Conservation (phyloP, 2,888 invertebrate species). For the Saturnia pavonia region DNA sequence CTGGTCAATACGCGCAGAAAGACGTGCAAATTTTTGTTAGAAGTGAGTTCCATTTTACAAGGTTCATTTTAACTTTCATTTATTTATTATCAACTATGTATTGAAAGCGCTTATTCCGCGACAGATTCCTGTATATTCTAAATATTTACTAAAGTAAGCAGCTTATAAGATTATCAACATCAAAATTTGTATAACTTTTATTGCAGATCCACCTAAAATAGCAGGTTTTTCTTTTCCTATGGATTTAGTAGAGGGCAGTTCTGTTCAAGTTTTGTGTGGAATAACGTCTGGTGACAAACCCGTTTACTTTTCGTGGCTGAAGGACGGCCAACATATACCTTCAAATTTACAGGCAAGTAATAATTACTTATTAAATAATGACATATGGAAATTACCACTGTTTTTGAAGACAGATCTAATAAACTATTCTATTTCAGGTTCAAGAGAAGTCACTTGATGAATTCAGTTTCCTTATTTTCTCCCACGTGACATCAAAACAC, state of each 20-base stretch:
- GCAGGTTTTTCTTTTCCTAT: constrained; percentile 92
- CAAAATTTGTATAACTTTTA: neutral
- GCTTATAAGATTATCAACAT: too few relatives aligned
- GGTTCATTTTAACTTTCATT: too few relatives aligned
- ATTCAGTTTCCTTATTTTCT: constrained; percentile 87
- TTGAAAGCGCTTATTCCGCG: too few relatives aligned
- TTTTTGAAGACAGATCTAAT: neutral
- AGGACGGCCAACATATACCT: constrained; percentile 84
- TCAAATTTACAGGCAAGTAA: constrained; percentile 84
- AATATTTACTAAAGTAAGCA: neutral
- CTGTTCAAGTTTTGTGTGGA: constrained; percentile 91
- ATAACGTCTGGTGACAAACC: constrained; percentile 88
- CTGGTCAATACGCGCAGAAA: constrained; percentile 88
- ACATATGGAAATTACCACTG: neutral
- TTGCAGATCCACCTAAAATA: constrained; percentile 89
- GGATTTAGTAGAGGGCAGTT: constrained; percentile 90
- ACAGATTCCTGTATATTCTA: too few relatives aligned
- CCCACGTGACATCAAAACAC: constrained; percentile 86
- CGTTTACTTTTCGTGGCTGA: constrained; percentile 86
- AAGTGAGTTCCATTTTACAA: constrained; percentile 76
- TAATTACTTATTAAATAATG: neutral
- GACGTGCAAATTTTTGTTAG: constrained; percentile 88
- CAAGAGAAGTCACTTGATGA: constrained; percentile 87
- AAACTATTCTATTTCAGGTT: constrained; percentile 63
- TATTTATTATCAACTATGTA: too few relatives aligned